Conservation (phyloP, 2,113 vertebrate species). For the Cacatua alba region DNA sequence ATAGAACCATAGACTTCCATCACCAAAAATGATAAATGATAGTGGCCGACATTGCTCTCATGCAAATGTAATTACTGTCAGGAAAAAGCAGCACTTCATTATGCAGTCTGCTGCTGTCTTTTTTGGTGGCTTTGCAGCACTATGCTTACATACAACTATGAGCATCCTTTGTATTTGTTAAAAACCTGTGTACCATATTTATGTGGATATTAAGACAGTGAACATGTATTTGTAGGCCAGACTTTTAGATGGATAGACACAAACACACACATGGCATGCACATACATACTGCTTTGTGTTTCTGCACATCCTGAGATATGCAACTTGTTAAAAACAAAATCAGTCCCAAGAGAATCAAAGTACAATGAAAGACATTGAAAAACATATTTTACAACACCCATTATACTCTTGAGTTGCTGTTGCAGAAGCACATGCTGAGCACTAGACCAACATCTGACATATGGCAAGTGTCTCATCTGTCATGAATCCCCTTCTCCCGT, state of each 20-base stretch:
- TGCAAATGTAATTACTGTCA: constrained; percentile 48
- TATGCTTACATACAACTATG: background rate
- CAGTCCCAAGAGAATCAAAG: background rate
- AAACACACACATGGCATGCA: accelerated
- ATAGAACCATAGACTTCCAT: background rate
- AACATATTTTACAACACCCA: background rate
- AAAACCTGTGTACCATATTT: background rate
- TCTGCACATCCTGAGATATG: background rate
- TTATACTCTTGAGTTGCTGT: background rate
- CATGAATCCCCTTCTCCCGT: background rate
- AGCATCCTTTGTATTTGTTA: background rate
- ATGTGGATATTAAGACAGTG: background rate
- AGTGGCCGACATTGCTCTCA: background rate
- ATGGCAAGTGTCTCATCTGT: background rate
- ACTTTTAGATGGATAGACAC: background rate
- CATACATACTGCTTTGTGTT: background rate
- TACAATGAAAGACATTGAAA: background rate
- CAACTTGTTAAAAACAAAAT: background rate
- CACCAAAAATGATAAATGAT: constrained; percentile 20
- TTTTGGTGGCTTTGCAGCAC: background rate
- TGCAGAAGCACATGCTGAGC: background rate
- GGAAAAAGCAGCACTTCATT: background rate
- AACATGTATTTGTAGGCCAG: background rate
- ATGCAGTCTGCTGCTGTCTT: constrained; percentile 5
- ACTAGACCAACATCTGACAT: accelerated